Conservation (phyloP, 2,797 vertebrate species). For the Oreochromis mossambicus region DNA sequence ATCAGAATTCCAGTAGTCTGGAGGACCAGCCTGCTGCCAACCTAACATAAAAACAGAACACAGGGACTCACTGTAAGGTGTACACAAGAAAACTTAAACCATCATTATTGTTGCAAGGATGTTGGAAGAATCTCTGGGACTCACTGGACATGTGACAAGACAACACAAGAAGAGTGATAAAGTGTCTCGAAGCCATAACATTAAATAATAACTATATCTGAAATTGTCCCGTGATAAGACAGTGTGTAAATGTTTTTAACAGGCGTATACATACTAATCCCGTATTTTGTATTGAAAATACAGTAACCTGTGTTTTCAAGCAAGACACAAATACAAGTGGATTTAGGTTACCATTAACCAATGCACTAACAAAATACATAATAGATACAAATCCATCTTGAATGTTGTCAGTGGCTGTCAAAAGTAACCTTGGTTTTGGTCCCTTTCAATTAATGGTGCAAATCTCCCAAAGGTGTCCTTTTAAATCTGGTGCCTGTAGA, state of each 20-base stretch:
- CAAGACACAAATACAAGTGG: not conserved
- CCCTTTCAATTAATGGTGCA: not conserved
- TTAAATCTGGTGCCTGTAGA: not conserved
- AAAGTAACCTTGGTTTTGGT: not conserved
- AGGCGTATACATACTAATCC: not conserved
- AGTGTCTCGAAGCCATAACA: not conserved
- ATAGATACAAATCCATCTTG: not conserved
- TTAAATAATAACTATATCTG: not conserved
- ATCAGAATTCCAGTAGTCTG: slow-evolving; percentile 79
- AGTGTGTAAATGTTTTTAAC: not conserved
- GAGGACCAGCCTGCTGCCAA: slow-evolving; percentile 80
- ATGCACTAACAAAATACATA: not conserved
- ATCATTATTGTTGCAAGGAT: not conserved
- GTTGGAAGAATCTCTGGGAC: not conserved
- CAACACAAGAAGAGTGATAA: not conserved
- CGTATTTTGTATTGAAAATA: not conserved
- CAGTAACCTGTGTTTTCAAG: not conserved
- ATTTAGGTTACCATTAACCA: not conserved
- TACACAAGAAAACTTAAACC: not conserved
- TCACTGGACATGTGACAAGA: not conserved
- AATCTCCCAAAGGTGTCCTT: not conserved
- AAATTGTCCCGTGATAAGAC: not conserved
- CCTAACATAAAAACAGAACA: slow-evolving; percentile 48
- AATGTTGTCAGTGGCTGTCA: not conserved
- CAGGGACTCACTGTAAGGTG: not conserved